Conservation (phyloP, 1,140 invertebrate genomes). For the Tetraneura akinire region DNA sequence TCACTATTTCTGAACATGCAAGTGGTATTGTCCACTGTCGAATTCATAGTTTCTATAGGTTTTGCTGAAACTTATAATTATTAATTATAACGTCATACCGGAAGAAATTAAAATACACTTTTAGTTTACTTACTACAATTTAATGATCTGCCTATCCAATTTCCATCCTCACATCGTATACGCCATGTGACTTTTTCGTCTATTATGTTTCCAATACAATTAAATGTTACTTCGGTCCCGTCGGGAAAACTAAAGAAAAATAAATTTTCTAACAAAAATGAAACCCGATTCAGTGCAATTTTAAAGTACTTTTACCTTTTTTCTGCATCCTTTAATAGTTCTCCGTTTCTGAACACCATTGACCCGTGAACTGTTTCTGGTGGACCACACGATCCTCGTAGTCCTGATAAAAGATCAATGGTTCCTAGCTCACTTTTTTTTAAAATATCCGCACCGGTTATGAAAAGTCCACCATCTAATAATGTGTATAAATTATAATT, state of each 20-base stretch:
- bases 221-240: conserved; percentile 78
- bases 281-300: neutral
- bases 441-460: conserved; percentile 68
- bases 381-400: conserved; percentile 66
- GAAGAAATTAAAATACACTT: neutral
- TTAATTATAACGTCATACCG: neutral
- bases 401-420: conserved; percentile 60
- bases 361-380: conserved; percentile 67
- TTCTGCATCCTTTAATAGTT: conserved; percentile 59
- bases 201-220: conserved; percentile 73
- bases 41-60: conserved; percentile 52
- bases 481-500: too few relatives aligned
- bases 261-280: neutral
- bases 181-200: conserved; percentile 80
- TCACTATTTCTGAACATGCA: conserved; percentile 76
- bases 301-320: conserved; percentile 54
- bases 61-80: conserved; percentile 30
- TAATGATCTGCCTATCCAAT: conserved; percentile 76
- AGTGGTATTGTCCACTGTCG: conserved; percentile 67
- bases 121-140: conserved; percentile 68
- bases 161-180: conserved; percentile 79
- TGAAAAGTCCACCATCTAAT: conserved; percentile 56
- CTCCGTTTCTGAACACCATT: conserved; percentile 67
- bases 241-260: conserved; percentile 66
- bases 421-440: conserved; percentile 66